phyloP scores from a whole-genome alignment of 1,140 invertebrate genomes.

The Drosophila mayri region DNA sequence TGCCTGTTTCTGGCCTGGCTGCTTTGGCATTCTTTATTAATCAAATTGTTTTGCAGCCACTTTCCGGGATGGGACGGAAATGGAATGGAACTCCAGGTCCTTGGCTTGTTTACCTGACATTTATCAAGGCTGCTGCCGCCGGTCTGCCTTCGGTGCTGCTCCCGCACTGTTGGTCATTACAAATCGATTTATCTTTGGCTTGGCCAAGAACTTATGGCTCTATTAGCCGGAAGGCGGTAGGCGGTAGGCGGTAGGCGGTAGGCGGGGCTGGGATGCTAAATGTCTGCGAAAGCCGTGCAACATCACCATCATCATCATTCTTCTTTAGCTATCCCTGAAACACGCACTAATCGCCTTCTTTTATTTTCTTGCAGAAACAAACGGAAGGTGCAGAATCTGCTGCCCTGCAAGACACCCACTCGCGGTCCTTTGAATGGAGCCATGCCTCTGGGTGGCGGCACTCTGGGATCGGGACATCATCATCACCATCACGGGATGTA shows the following conservation, averaged over 20 bases:
- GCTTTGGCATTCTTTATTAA: slow-evolving; percentile 64
- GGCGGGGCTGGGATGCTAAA: slow-evolving; percentile 14
- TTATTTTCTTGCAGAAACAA: slow-evolving; percentile 87
- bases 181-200: slow-evolving; percentile 78
- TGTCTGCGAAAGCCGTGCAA: slow-evolving; percentile 37
- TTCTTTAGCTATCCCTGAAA: slow-evolving; percentile 18
- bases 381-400: slow-evolving; percentile 89
- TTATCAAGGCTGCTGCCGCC: slow-evolving; percentile 45
- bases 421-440: slow-evolving; percentile 86
- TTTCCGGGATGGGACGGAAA: slow-evolving; percentile 15
- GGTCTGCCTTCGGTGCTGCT: not conserved
- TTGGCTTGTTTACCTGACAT: slow-evolving; percentile 66
- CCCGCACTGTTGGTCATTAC: slow-evolving; percentile 65
- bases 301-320: slow-evolving; percentile 63
- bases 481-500: slow-evolving; percentile 85
- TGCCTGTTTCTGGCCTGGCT: not conserved
- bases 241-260: too few relatives aligned
- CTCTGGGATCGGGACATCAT: slow-evolving; percentile 45
- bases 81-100: slow-evolving; percentile 11
- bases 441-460: slow-evolving; percentile 72
- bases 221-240: slow-evolving; percentile 47
- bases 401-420: slow-evolving; percentile 89
- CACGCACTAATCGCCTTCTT: slow-evolving; percentile 29
- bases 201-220: slow-evolving; percentile 69
- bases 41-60: slow-evolving; percentile 60